phyloP scores from a whole-genome alignment of 2,888 invertebrate genomes.

The Pyralis farinalis region DNA sequence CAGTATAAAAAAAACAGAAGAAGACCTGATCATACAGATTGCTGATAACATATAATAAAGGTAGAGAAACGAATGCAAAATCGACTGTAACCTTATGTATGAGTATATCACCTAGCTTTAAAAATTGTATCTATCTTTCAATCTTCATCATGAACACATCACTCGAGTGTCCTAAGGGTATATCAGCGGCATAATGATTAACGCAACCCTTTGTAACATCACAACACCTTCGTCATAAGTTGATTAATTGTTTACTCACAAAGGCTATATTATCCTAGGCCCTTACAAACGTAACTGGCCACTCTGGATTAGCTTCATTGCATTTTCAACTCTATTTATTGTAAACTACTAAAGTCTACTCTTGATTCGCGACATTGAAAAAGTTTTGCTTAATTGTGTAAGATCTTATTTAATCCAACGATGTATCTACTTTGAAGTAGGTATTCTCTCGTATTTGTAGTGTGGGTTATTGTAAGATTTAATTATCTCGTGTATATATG shows the following conservation, averaged over 20 bases:
- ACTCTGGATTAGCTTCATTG: constrained; percentile 19
- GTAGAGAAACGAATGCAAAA: too few relatives aligned
- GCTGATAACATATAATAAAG: too few relatives aligned
- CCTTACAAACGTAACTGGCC: constrained; percentile 29
- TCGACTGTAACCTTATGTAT: too few relatives aligned
- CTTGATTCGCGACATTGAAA: constrained; percentile 32
- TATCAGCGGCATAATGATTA: constrained; percentile 21
- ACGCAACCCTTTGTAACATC: constrained; percentile 33
- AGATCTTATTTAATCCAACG: constrained; percentile 63
- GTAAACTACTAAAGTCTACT: constrained; percentile 25
- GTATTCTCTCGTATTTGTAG: too few relatives aligned
- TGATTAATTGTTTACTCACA: constrained; percentile 50
- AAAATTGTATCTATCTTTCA: too few relatives aligned
- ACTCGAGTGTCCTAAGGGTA: background rate
- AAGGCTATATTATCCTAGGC: constrained; percentile 20
- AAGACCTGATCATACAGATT: too few relatives aligned
- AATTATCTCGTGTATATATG: too few relatives aligned
- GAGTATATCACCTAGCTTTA: too few relatives aligned
- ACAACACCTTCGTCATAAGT: constrained; percentile 44
- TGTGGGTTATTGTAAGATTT: too few relatives aligned
- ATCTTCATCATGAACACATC: background rate
- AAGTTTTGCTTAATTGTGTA: constrained; percentile 55
- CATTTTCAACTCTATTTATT: constrained; percentile 17
- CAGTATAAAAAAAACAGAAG: too few relatives aligned
- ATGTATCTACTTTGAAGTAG: constrained; percentile 41